These are phyloP conservation scores for Tenebrosternarchus preto DNA, from an alignment of 2,113 vertebrate genomes.

Conservation along the genomic window DNA sequence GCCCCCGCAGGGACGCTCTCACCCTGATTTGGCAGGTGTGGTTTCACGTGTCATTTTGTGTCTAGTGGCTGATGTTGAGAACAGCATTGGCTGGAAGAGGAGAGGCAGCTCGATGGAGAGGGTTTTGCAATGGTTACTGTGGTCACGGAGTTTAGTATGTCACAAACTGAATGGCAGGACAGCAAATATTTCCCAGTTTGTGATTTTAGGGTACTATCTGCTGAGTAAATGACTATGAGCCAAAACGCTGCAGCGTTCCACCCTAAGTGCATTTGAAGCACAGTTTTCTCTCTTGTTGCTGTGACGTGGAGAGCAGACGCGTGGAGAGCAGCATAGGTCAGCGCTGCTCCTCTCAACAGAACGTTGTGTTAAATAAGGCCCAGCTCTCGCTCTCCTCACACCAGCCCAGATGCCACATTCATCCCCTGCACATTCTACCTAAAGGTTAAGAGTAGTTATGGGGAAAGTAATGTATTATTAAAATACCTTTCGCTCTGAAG, in stretches of 20 bases:
- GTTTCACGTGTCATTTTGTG: background rate
- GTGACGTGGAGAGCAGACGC: too few species aligned
- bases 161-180: background rate
- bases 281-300: too few species aligned
- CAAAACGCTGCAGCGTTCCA: background rate
- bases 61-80: background rate
- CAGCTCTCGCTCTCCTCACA: constrained; percentile 72
- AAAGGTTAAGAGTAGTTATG: constrained; percentile 82
- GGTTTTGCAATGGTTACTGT: background rate
- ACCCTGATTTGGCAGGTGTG: constrained; percentile 67
- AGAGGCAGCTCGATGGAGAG: background rate
- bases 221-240: background rate
- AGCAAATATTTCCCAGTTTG: background rate
- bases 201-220: background rate
- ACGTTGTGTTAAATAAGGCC: constrained; percentile 75
- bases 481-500: constrained; percentile 80
- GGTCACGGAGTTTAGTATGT: background rate
- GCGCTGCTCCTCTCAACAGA: constrained; percentile 51
- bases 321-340: background rate
- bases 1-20: constrained; percentile 72
- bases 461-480: constrained; percentile 80
- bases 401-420: constrained; percentile 71
- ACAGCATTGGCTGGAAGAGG: background rate
- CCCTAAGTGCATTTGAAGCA: too few species aligned
- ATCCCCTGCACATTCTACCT: constrained; percentile 75